Evolutionary conservation across 2,113 vertebrate genomes (phyloP).

Genomic region (Cepphus grylle): DNA sequence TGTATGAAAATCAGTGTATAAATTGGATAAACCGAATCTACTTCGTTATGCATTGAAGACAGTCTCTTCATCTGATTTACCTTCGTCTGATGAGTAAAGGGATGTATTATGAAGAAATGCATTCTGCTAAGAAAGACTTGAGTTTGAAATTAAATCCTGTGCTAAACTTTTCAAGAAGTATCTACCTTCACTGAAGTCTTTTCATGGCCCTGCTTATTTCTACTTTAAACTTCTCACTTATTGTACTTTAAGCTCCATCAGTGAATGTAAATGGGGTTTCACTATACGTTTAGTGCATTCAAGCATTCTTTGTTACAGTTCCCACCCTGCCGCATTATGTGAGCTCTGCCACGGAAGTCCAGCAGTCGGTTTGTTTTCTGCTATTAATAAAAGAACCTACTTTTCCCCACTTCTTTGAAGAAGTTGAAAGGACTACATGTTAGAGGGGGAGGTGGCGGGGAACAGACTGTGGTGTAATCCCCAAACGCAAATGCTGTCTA

Average conservation of each 20-base stretch:
- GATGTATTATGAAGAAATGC: conserved; percentile 20
- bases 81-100: not conserved
- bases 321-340: conserved; percentile 76
- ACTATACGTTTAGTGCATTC: conserved; percentile 78
- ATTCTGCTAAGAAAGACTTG: conserved; percentile 43
- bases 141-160: conserved; percentile 66
- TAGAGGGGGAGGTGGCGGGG: conserved; percentile 70
- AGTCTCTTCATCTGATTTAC: conserved; percentile 27
- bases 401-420: conserved; percentile 74
- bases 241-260: conserved; percentile 73
- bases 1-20: conserved; percentile 13
- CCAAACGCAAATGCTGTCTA: conserved; percentile 71
- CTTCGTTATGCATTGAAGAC: not conserved
- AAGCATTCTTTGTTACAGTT: conserved; percentile 77
- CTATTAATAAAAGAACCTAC: conserved; percentile 80
- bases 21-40: not conserved
- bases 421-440: conserved; percentile 78
- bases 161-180: conserved; percentile 70
- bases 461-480: conserved; percentile 73
- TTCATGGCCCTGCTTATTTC: conserved; percentile 72
- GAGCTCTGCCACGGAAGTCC: conserved; percentile 76
- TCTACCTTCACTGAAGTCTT: conserved; percentile 68
- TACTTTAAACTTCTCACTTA: conserved; percentile 74
- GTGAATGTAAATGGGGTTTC: conserved; percentile 78
- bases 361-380: conserved; percentile 80